Base-by-base conservation (phyloP, 2,113 vertebrate species). In the Epinephelus moara region DNA sequence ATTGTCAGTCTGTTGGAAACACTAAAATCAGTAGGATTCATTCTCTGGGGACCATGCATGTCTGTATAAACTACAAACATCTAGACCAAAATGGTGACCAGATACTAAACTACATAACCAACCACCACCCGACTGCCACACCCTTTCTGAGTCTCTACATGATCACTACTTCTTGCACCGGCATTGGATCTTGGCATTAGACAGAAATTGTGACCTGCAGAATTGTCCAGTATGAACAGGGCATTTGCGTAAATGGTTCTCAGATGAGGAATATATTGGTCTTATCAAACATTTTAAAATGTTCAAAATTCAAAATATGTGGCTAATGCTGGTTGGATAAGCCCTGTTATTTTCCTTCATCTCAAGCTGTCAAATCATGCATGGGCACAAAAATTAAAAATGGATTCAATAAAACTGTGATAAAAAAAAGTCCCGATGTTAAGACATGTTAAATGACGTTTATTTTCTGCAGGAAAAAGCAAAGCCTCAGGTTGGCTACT, bases 341-440 rank as follows among this genome's bases (percentile, higher is more conserved):
- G 17, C 11, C n/a, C 40, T 27, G 14, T 19, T 72, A 47, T 64
- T 64, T 55, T 63, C 13, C 68, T 64, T 56, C 19, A 23, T 11
- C 33, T 62, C 57, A 70, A 70, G 33, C 77, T 72, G 61, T 55
- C n/a, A 64, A 64, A 64, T 6, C 49, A 27, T 33, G 25, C 50
- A 1, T 18, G 37, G n/a, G 60, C 18, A 12, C 69, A 56, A 47
- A 6, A 55, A 62, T 70, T 62, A 53, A 53, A 64, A 70, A 77
- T 47, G 18, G 37, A 67, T 57, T 56, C 52, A 70, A 70, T 62
- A 79, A 61, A 79, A 49, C 37, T 18, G 25, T n/a, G 42, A 59
- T 50, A 68, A 56, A 72, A 66, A 67, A 40, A 45, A 45, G 15
- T 19, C 14, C 37, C 47, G 21, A 60, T 42, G 42, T 50, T 37